Conservation (phyloP, 30 jellyfish, hydroid and myxozoan species). For the Hydra vulgaris region DNA sequence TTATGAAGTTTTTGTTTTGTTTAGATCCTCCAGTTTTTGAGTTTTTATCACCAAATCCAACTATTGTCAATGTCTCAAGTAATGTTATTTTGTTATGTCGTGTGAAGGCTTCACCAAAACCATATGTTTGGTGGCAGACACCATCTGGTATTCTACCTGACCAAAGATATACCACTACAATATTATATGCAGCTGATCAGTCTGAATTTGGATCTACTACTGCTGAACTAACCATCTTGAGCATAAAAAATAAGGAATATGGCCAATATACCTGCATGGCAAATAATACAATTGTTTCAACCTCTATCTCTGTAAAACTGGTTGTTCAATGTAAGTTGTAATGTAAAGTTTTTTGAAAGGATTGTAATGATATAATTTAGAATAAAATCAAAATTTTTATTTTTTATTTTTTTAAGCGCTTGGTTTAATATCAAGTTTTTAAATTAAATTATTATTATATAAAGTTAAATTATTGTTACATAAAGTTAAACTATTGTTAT, state of each 20-base stretch:
- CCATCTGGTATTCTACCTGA: not conserved
- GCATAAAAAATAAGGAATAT: not conserved
- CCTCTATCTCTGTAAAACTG: not conserved
- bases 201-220: conserved; percentile 21
- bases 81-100: conserved; percentile 17
- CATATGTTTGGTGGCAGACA: conserved; percentile 14
- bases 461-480: no score
- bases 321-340: conserved; percentile 20
- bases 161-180: not conserved
- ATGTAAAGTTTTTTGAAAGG: not conserved
- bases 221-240: conserved; percentile 10
- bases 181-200: not conserved
- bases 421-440: no score
- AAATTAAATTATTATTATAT: no score
- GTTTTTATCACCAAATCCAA: conserved; percentile 15
- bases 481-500: no score
- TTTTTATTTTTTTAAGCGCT: no score
- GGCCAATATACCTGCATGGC: conserved; percentile 9
- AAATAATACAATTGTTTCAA: conserved; percentile 17
- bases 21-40: conserved; percentile 17
- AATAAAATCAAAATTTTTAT: no score
- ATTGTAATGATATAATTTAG: no score
- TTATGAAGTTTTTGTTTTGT: not conserved
- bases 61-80: not conserved
- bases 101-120: conserved; percentile 22